These are phyloP conservation scores for Numenius arquata DNA, from an alignment of 2,113 vertebrate genomes.

Conservation along the genomic window DNA sequence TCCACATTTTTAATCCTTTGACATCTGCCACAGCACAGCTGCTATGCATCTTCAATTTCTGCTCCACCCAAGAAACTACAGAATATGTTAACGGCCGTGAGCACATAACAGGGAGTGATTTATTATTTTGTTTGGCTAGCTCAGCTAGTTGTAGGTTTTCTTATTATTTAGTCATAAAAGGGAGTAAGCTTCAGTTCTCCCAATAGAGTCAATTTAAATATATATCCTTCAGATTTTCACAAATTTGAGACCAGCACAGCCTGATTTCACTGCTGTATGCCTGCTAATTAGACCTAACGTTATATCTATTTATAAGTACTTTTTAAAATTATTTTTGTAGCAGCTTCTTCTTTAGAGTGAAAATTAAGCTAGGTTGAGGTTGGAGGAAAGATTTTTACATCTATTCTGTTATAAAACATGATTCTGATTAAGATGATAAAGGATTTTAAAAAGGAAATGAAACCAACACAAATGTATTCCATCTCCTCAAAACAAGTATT, in stretches of 20 bases:
- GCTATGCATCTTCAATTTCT: background rate
- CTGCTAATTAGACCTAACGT: background rate
- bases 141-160: background rate
- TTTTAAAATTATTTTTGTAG: background rate
- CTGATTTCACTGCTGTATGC: background rate
- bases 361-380: background rate
- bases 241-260: background rate
- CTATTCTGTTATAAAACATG: background rate
- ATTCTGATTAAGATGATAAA: background rate
- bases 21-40: background rate
- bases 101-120: background rate
- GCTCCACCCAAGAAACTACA: background rate
- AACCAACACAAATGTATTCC: background rate
- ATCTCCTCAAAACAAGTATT: slow-evolving; percentile 46
- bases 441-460: slow-evolving; percentile 67
- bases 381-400: background rate
- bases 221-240: background rate
- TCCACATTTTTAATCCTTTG: background rate
- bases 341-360: background rate
- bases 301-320: background rate
- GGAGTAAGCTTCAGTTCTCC: background rate
- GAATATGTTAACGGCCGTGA: background rate
- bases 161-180: background rate
- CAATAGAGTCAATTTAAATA: background rate
- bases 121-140: background rate